Conservation (phyloP, 2,113 vertebrate species). For the Oophaga pumilio region DNA sequence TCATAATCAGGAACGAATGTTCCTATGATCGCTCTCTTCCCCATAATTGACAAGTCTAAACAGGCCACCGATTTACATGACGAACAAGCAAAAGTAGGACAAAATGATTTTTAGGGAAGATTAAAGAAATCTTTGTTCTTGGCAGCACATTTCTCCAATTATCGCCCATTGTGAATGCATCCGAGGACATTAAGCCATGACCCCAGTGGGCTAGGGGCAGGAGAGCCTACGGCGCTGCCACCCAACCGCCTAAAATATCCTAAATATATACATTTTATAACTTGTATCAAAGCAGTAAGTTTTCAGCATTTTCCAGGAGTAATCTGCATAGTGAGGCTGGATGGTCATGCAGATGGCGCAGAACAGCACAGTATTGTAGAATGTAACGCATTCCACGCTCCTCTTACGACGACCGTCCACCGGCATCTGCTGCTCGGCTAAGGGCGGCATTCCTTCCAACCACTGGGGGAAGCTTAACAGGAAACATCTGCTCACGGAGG, state of each 20-base stretch:
- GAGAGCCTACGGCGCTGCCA: background rate
- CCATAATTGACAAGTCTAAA: no score
- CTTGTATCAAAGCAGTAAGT: background rate
- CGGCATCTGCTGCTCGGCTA: constrained; percentile 35
- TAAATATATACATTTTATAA: background rate
- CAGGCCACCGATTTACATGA: no score
- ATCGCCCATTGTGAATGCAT: no score
- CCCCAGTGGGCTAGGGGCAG: background rate
- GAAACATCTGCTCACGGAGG: constrained; percentile 46
- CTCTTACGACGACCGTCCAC: background rate
- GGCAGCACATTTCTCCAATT: no score
- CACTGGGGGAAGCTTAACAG: constrained; percentile 47
- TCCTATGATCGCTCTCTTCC: no score
- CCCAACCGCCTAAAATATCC: background rate
- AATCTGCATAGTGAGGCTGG: background rate
- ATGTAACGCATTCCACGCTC: constrained; percentile 26
- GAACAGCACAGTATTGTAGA: background rate
- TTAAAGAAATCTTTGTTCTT: no score
- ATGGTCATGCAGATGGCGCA: background rate
- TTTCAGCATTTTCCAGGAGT: background rate
- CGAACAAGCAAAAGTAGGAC: no score
- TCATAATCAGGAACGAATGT: no score
- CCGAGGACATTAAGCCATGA: background rate
- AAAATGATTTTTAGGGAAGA: no score
- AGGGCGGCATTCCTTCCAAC: constrained; percentile 36